Base-by-base conservation (phyloP, 2,888 invertebrate species). In the Tanypteryx hageni region DNA sequence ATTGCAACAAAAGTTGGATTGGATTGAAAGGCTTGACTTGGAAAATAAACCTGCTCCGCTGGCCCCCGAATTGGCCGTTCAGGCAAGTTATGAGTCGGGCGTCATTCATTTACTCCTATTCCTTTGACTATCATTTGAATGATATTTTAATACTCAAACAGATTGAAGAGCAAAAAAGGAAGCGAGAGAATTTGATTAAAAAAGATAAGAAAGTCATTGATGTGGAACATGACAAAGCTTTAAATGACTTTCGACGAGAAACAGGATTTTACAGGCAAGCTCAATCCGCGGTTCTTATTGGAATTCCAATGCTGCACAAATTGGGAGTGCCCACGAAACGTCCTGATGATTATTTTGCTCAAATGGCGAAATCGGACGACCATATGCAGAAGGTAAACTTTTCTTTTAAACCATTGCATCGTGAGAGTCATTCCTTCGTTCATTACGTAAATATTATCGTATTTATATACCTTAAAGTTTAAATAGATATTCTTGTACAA, bases 271-370 rank as follows among this genome's bases (percentile, higher is more conserved):
- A 98, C 94, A 96, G 98, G 44, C 98, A 98, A 95, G 98, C 98
- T 0, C 98, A 99, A 94, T 97, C 97, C 44, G 97, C 99, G 0
- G 98, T 98, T 0, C 94, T 98, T 57, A 97, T 98, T 93, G 98
- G 97, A 0, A 96, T 99, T 44, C 97, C 97, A 85, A 96, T 96
- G 93, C 95, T 99, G 13, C 97, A 98, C 93, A 96, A 97, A 76
- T 95, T 98, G 9, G 97, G 97, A 31, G 95, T 99, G 86, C 96
- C 97, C 0, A 99, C 98, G 0, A 97, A 97, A 94, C 96, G 98
- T 95, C 99, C 99, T 0, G 98, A 98, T 92, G 99, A 99, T 95
- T 99, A 99, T 95, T 99, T 99, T 95, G 99, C 99, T 0, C 98
- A 99, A 96, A 99, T 99, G 99, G 99, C 98, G 0, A 99, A 99